Evolutionary conservation across 2,113 vertebrate species (phyloP), one percentile per base, ranked within the genome.

Genomic region (Cephalopterus ornatus): DNA sequence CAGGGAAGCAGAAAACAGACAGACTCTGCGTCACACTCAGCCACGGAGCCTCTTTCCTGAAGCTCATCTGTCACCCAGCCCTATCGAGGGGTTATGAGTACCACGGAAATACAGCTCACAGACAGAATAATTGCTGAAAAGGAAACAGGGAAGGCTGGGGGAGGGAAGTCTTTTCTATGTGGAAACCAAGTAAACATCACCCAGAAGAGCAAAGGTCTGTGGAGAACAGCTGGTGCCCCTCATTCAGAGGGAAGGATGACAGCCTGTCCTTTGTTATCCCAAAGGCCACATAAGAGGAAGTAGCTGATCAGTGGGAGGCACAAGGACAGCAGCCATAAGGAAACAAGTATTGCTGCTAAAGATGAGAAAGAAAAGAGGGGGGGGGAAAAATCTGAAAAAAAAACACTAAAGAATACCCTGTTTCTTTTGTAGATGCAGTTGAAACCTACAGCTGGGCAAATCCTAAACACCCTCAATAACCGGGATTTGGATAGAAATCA

Each of bases 201-300:
- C 52, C 80, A 89, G 68, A 86, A 74, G 80, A 97, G 91, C 85
- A 95, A 97, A 95, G 62, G 62, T 88, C 90, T 83, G 76, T 46
- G 47, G 39, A 81, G 84, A 93, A 93, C 91, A 96, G 93, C 93
- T 93, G 94, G 77, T 94, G 71, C 26, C 52, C 56, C 75, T 89
- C 81, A 72, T 89, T 94, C 63, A 56, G 27, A 93, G 44, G 63
- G 41, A 74, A 94, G 71, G 83, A 86, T 59, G 88, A 93, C 81
- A 93, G 92, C 37, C 47, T 94, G 80, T 78, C 83, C 55, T 88
- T 93, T 90, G 82, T 94, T 93, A 89, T 76, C 66, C 63, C 49
- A 82, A 92, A 73, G 79, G 84, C 81, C 73, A 89, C 8, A 4
- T 47, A 92, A 66, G 58, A 88, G 55, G 75, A 92, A 75, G 49